phyloP scores from a whole-genome alignment of 1,140 invertebrate genomes.

The Bicyclus anynana region DNA sequence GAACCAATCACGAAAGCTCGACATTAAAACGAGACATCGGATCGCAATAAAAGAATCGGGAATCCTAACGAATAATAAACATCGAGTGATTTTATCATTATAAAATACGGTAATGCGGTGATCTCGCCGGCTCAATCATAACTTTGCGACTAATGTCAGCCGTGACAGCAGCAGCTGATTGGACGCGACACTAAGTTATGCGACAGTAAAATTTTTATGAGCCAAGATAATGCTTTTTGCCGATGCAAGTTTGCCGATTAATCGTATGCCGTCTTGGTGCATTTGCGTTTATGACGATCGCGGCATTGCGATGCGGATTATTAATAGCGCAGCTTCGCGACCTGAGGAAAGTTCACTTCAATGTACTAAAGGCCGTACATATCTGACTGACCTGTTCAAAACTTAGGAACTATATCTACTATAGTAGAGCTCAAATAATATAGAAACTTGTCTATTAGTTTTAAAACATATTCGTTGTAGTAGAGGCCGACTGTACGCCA shows the following conservation, averaged over 20 bases:
- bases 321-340: not conserved
- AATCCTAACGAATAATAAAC: slow-evolving; percentile 38
- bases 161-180: slow-evolving; percentile 43
- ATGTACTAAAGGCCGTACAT: no score
- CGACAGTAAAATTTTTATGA: slow-evolving; percentile 52
- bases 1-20: slow-evolving; percentile 4
- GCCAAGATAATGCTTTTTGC: slow-evolving; percentile 2
- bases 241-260: slow-evolving; percentile 4
- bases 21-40: slow-evolving; percentile 14
- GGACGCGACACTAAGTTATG: slow-evolving; percentile 42
- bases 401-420: no score
- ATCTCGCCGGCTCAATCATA: slow-evolving; percentile 52
- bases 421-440: no score
- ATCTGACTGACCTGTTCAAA: no score
- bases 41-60: slow-evolving; percentile 41
- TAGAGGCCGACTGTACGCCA: no score
- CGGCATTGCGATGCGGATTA: not conserved
- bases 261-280: slow-evolving; percentile 4
- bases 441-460: no score
- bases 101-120: slow-evolving; percentile 54
- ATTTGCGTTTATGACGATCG: slow-evolving; percentile 1
- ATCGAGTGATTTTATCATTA: slow-evolving; percentile 50
- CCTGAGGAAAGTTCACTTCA: no score
- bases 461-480: no score
- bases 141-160: slow-evolving; percentile 50